Percentiles rank a stretch among this genome's conserved stretches.
Conservation (phyloP, 2,888 invertebrate species). For the Melinaea menophilus region DNA sequence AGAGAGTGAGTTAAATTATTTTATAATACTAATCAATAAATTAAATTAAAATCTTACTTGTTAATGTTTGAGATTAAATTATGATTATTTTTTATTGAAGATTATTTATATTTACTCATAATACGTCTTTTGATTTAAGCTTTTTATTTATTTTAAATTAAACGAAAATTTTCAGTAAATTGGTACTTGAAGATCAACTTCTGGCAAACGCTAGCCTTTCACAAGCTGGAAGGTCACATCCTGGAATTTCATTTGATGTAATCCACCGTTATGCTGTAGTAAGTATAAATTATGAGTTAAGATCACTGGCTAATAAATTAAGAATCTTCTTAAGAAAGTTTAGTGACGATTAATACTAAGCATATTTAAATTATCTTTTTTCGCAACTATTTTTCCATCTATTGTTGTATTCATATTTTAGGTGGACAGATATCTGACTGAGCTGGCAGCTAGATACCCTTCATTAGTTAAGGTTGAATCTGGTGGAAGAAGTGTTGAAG, state of each 20-base stretch:
- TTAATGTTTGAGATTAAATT: no score
- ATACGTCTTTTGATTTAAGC: not conserved
- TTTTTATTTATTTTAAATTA: not conserved
- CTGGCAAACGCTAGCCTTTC: constrained; percentile 78
- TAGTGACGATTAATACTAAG: no score
- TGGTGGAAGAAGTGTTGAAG: constrained; percentile 77
- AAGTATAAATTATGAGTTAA: constrained; percentile 9
- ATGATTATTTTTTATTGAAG: no score
- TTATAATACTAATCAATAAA: no score
- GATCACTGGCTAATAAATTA: not conserved
- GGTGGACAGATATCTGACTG: constrained; percentile 55
- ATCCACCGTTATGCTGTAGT: constrained; percentile 27
- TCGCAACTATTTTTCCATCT: no score
- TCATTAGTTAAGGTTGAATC: constrained; percentile 47
- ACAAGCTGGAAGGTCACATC: constrained; percentile 67
- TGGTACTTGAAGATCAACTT: constrained; percentile 54
- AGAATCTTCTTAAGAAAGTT: no score
- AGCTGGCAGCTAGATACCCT: constrained; percentile 48
- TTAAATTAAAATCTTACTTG: no score
- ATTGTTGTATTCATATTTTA: constrained; percentile 31
- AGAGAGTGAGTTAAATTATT: constrained; percentile 50
- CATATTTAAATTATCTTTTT: no score
- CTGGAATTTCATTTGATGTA: constrained; percentile 42
- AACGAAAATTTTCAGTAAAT: constrained; percentile 4
- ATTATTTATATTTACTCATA: no score